Evolutionary conservation across 2,888 invertebrate genomes (phyloP).

Genomic region (Drosophila tripunctata): DNA sequence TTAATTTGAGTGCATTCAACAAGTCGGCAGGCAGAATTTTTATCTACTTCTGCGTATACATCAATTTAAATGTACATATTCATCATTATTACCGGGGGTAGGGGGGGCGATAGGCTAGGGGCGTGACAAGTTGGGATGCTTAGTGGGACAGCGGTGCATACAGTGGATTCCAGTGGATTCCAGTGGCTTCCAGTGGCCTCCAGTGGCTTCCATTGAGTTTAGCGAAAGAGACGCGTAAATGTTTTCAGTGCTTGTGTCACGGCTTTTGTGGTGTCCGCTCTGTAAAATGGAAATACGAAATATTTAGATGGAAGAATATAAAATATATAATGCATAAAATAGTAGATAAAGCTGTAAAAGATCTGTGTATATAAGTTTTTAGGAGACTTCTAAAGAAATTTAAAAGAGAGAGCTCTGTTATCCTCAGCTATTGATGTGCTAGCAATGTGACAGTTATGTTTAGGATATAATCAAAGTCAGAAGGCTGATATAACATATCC

Average conservation of each 20-base stretch:
- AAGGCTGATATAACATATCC: no score
- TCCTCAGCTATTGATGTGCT: no score
- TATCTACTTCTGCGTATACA: constrained; percentile 21
- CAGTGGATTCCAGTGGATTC: not conserved
- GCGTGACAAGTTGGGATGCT: not conserved
- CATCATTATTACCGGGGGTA: not conserved
- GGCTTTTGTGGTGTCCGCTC: constrained; percentile 91
- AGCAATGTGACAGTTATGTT: no score
- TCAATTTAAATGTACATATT: constrained; percentile 45
- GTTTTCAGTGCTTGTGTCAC: constrained; percentile 92
- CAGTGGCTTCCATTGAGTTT: not conserved
- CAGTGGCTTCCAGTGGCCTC: no score
- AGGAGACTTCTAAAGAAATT: no score
- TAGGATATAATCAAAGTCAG: no score
- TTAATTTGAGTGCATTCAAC: constrained; percentile 14
- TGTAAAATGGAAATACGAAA: constrained; percentile 75
- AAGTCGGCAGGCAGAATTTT: constrained; percentile 21
- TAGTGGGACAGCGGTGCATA: constrained; percentile 1
- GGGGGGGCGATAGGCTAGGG: not conserved
- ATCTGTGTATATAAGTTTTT: no score
- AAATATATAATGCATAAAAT: no score
- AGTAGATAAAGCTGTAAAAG: no score
- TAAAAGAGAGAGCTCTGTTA: no score
- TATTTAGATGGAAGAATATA: no score
- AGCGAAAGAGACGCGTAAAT: constrained; percentile 95